Evolutionary conservation across 2,113 vertebrate species (phyloP), one percentile per base, ranked within the genome.

Genomic region (Oceanodroma tethys): DNA sequence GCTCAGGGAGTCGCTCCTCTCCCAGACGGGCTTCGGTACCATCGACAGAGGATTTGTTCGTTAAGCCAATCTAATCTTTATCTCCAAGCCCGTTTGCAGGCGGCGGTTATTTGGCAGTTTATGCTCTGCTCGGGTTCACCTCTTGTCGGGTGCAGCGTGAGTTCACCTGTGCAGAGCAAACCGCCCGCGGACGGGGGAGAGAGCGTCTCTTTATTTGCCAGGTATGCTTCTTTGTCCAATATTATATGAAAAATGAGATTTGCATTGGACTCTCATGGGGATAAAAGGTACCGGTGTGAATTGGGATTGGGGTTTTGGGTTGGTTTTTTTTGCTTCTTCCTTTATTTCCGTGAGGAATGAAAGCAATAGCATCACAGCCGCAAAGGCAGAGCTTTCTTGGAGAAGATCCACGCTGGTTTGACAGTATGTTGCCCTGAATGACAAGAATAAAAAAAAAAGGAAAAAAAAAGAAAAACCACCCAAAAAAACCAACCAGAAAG

Each of bases 81-180:
- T n/a, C 65, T 50, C 67, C 22, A 10, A 2, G 15, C 8, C 85
- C 4, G 0, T n/a, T 53, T 70, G 60, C 38, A 21, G n/a, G 38
- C 3, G 4, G 55, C 0, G 4, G 43, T 52, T 72, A 10, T 25
- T 34, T 15, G 42, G 48, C 55, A 9, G 32, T 48, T 93, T 43
- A 29, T 80, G 34, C 82, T 27, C 59, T 18, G 36, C 40, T 62
- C 23, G 58, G 65, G 58, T 14, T 86, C 81, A 10, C 67, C 58
- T 16, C 23, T 16, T 6, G 25, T 7, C 0, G 2, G 36, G 16
- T 58, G 38, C 34, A 63, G 63, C 16, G 0, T 0, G 59, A 70
- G 53, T 63, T 76, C 72, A 66, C 11, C 42, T 6, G n/a, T 4
- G 29, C 53, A 50, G 50, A 74, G 88, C n/a, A 67, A 86, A 60